Conservation (phyloP, 2,888 invertebrate species). For the Melipona bicolor region DNA sequence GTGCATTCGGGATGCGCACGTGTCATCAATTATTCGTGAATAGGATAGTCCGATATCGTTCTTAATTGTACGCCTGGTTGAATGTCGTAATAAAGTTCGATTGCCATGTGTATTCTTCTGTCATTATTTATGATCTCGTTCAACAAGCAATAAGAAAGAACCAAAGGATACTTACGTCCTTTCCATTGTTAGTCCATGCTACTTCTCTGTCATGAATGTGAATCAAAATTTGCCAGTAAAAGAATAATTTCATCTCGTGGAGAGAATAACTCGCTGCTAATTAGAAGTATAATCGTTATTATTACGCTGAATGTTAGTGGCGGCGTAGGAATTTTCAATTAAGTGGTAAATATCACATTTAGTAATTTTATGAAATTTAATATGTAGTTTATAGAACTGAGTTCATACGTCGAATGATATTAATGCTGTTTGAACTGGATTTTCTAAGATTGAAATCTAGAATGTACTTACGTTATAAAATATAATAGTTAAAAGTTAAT, state of each 20-base stretch:
- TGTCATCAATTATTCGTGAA: constrained; percentile 24
- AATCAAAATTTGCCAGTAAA: not conserved
- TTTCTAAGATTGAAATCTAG: too few relatives aligned
- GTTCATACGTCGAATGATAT: too few relatives aligned
- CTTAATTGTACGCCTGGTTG: not conserved
- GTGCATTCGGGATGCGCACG: not conserved
- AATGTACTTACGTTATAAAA: too few relatives aligned
- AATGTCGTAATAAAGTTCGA: not conserved
- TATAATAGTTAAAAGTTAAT: too few relatives aligned
- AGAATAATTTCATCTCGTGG: not conserved
- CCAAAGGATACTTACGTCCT: not conserved
- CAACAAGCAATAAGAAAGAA: not conserved
- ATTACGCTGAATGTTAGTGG: too few relatives aligned
- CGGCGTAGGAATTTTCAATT: too few relatives aligned
- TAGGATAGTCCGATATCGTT: not conserved
- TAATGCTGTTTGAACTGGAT: too few relatives aligned
- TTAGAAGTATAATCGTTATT: not conserved
- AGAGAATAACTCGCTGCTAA: not conserved
- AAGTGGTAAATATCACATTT: too few relatives aligned
- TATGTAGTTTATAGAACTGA: too few relatives aligned
- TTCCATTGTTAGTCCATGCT: not conserved
- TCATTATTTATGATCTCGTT: constrained; percentile 12
- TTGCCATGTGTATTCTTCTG: not conserved
- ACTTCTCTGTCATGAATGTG: not conserved
- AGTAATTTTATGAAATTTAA: too few relatives aligned